Percentiles rank a stretch among this genome's conserved stretches.
These are phyloP conservation scores for Ips typographus DNA, from an alignment of 1,140 invertebrate species.

Conservation along the genomic window DNA sequence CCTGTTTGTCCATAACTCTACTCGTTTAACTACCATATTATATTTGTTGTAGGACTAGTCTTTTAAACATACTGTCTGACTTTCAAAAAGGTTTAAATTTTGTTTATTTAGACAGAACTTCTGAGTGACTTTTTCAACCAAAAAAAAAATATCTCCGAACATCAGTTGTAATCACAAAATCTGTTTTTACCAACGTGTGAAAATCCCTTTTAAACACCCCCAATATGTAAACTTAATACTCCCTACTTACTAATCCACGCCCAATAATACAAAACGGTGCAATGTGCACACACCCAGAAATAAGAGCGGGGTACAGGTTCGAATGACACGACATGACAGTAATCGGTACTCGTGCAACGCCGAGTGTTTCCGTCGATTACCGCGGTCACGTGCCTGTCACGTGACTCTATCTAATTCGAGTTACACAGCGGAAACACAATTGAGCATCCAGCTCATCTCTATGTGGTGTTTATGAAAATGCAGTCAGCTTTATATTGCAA, in stretches of 20 bases:
- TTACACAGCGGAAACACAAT: constrained; percentile 25
- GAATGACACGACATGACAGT: constrained; percentile 37
- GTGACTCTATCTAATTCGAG: constrained; percentile 31
- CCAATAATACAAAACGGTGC: constrained; percentile 6
- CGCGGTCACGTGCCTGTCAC: constrained; percentile 19
- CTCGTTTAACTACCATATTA: too few relatives aligned
- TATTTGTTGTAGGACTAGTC: too few relatives aligned
- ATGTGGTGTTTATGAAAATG: constrained; percentile 11
- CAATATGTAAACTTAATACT: not conserved
- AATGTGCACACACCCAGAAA: constrained; percentile 22
- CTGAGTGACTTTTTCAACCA: too few relatives aligned
- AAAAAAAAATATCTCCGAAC: too few relatives aligned
- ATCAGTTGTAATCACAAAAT: too few relatives aligned
- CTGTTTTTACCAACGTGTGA: too few relatives aligned
- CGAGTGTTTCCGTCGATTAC: constrained; percentile 39
- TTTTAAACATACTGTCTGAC: too few relatives aligned
- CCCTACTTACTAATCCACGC: constrained; percentile 13
- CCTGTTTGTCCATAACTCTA: too few relatives aligned
- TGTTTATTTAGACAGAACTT: too few relatives aligned
- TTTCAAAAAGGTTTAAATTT: too few relatives aligned
- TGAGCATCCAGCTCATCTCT: constrained; percentile 20
- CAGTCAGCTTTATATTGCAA: too few relatives aligned
- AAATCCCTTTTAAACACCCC: too few relatives aligned
- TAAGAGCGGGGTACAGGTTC: constrained; percentile 15
- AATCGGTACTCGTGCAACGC: constrained; percentile 31